Percentiles rank a stretch among this genome's conserved stretches.
Conservation (phyloP, 92 coral and sea anemone genomes). For the Blastomussa wellsi region DNA sequence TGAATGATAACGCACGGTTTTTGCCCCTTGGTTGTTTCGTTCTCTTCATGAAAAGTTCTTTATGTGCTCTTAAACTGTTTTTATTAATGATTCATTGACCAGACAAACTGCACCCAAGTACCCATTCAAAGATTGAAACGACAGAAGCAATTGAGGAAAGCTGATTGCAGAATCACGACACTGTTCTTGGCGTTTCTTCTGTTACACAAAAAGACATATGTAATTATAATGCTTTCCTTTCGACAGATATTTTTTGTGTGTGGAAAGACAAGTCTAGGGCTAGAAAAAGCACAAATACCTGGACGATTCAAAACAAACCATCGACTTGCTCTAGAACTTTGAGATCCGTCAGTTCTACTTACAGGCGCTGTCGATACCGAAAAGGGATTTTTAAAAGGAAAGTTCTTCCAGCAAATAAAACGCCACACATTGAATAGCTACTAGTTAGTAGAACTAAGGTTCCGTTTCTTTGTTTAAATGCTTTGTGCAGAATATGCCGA, state of each 20-base stretch:
- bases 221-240: not conserved
- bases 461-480: not conserved
- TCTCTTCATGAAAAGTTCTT: not conserved
- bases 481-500: not conserved
- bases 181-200: not conserved
- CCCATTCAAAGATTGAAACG: not conserved
- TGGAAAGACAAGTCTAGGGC: not conserved
- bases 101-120: not conserved
- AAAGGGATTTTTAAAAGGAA: not conserved
- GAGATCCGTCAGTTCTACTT: not conserved
- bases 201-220: not conserved
- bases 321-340: not conserved
- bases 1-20: not conserved
- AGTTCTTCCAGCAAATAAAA: conserved; percentile 12
- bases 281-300: not conserved
- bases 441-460: not conserved
- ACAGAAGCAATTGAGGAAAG: not conserved
- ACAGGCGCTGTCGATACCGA: not conserved
- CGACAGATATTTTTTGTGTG: not conserved
- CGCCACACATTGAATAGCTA: not conserved
- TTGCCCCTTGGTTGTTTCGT: not conserved
- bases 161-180: not conserved
- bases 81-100: not conserved
- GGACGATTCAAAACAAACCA: not conserved
- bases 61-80: not conserved